Conservation (phyloP, 2,797 vertebrate species). For the Tapera naevia region DNA sequence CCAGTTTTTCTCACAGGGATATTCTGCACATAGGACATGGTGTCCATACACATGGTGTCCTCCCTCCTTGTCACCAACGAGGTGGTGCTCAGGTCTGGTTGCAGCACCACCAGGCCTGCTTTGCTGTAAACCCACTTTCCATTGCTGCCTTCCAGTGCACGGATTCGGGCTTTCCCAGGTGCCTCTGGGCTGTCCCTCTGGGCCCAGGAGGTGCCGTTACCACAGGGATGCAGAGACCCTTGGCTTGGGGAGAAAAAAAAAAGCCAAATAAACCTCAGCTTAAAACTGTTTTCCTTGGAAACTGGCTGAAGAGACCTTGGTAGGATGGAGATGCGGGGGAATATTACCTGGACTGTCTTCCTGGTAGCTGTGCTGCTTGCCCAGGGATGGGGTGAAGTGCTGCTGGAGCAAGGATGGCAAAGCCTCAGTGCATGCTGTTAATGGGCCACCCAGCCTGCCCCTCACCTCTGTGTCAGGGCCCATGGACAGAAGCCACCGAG, state of each 20-base stretch:
- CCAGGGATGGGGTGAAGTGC: background rate
- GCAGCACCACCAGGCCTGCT: background rate
- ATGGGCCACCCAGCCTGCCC: background rate
- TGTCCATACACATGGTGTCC: background rate
- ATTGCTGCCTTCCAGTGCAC: fast-evolving
- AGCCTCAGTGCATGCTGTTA: fast-evolving
- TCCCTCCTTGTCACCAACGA: background rate
- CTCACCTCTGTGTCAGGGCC: background rate
- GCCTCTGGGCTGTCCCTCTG: background rate
- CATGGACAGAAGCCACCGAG: background rate
- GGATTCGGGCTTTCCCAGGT: background rate
- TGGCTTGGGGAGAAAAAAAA: background rate
- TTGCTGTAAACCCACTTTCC: background rate
- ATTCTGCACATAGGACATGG: background rate
- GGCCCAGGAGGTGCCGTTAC: background rate
- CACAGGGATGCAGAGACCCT: fast-evolving
- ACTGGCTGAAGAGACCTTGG: background rate
- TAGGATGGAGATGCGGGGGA: background rate
- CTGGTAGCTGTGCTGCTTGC: background rate
- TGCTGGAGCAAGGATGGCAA: background rate
- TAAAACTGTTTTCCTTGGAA: background rate
- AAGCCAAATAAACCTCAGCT: background rate
- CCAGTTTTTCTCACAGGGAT: fast-evolving
- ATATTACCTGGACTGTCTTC: background rate
- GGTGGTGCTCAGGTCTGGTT: fast-evolving